Conservation (phyloP, 1,140 invertebrate species). For the Coelopa frigida region DNA sequence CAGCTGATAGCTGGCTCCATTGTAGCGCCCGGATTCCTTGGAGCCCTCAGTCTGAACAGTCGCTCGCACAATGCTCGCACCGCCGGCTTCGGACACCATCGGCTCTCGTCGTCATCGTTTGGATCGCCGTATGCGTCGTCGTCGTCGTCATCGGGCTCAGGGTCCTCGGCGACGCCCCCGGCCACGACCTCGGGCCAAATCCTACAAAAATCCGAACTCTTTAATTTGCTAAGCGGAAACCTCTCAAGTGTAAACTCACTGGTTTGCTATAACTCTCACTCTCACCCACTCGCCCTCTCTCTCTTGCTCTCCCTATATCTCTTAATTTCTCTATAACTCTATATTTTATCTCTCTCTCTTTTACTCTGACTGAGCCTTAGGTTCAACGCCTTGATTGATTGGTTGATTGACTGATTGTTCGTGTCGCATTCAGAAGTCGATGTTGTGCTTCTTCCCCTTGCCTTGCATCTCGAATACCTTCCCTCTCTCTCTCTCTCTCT, state of each 20-base stretch:
- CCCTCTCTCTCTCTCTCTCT: too few species aligned
- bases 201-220: constrained; percentile 18
- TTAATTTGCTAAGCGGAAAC: constrained; percentile 30
- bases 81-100: constrained; percentile 24
- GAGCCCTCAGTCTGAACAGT: constrained; percentile 35
- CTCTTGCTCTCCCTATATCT: constrained; percentile 2
- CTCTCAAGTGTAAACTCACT: constrained; percentile 31
- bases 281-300: background rate
- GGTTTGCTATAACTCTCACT: constrained; percentile 28
- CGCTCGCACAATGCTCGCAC: constrained; percentile 35
- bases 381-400: too few species aligned
- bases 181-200: constrained; percentile 18
- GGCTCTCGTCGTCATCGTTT: constrained; percentile 17
- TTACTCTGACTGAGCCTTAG: too few species aligned
- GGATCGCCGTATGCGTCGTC: constrained; percentile 13
- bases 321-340: too few species aligned
- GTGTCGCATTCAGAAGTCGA: too few species aligned
- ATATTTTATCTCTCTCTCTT: too few species aligned
- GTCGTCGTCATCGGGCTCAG: constrained; percentile 13
- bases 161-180: constrained; percentile 7
- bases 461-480: too few species aligned
- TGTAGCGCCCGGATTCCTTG: constrained; percentile 39
- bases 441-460: too few species aligned
- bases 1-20: constrained; percentile 43
- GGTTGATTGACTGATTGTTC: too few species aligned